A percentile compares a stretch with the other conserved stretches of the same genome.
Conservation (phyloP, 1,140 invertebrate genomes). For the Hormaphis cornu region DNA sequence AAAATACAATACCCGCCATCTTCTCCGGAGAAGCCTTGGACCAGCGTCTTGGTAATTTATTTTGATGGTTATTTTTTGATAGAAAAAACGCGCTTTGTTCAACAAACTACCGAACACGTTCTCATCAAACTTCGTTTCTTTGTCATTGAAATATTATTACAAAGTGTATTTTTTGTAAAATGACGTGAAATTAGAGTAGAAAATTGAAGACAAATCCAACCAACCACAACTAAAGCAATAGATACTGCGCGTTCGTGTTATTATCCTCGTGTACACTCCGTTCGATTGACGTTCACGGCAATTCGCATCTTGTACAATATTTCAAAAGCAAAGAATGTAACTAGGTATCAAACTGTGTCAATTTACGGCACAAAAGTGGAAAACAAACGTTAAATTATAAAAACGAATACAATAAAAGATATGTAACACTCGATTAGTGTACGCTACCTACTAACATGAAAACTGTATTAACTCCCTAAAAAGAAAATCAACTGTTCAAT, state of each 20-base stretch:
- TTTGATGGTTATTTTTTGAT: conserved; percentile 9
- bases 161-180: conserved; percentile 15
- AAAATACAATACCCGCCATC: conserved; percentile 28
- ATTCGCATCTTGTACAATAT: background rate
- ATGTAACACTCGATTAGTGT: too few relatives aligned
- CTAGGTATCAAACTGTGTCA: background rate
- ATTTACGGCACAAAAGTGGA: background rate
- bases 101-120: background rate
- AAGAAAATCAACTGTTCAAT: background rate
- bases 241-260: conserved; percentile 4
- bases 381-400: background rate
- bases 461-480: too few relatives aligned
- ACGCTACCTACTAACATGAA: too few relatives aligned
- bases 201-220: conserved; percentile 21
- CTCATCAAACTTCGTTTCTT: conserved; percentile 11
- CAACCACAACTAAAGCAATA: conserved; percentile 1
- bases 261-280: background rate
- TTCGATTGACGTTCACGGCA: too few relatives aligned
- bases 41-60: conserved; percentile 16
- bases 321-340: background rate
- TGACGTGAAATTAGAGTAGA: conserved; percentile 10
- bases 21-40: background rate
- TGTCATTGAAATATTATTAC: conserved; percentile 29
- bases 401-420: background rate
- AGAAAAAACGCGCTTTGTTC: conserved; percentile 24